Evolutionary conservation across 2,113 vertebrate genomes (phyloP).

Genomic region (Balaenoptera acutorostrata): DNA sequence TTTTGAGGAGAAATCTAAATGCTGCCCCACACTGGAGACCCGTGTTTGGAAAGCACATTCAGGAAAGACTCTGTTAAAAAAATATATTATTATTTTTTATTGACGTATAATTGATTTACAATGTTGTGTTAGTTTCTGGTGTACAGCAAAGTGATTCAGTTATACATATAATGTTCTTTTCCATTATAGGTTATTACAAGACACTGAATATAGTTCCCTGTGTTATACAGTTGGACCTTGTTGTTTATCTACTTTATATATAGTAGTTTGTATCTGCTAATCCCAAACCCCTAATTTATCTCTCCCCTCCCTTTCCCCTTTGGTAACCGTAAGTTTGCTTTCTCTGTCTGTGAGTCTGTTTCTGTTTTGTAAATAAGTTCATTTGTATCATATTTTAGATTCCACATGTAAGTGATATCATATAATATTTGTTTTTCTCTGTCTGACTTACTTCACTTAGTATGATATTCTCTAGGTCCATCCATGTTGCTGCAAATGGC

Average conservation of each 20-base stretch:
- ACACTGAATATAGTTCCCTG: not conserved
- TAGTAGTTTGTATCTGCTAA: not conserved
- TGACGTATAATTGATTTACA: not conserved
- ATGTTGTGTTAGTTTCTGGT: not conserved
- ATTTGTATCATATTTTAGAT: not conserved
- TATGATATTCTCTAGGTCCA: not conserved
- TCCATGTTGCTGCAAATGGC: not conserved
- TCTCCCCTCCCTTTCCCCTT: not conserved
- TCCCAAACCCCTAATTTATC: not conserved
- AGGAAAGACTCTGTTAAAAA: not conserved
- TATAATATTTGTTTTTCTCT: not conserved
- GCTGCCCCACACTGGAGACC: not conserved
- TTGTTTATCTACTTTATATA: not conserved
- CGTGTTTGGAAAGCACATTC: slow-evolving; percentile 1
- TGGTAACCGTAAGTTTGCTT: not conserved
- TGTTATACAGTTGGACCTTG: not conserved
- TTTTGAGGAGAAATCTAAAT: not conserved
- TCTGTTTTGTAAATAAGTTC: not conserved
- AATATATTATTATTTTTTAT: not conserved
- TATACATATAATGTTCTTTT: not conserved
- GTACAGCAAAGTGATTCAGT: not conserved
- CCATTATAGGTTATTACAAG: not conserved
- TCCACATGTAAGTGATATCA: not conserved
- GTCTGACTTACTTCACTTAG: not conserved
- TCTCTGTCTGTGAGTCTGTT: not conserved